Conservation (phyloP, 2,797 vertebrate genomes). For the Sphenopsis melanotis region DNA sequence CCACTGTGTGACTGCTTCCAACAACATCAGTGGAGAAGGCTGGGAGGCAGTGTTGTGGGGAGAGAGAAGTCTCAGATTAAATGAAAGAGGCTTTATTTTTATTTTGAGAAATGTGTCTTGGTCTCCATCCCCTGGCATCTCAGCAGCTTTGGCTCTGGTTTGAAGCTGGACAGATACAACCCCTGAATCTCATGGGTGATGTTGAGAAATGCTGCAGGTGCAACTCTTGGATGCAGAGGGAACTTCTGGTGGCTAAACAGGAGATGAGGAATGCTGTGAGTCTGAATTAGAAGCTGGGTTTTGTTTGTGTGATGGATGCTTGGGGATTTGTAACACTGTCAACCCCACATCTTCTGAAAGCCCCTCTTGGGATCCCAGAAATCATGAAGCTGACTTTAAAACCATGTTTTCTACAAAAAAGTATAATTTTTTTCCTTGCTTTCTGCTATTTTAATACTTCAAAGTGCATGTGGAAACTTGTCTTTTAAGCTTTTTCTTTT, state of each 20-base stretch:
- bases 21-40: no score
- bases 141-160: background rate
- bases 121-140: background rate
- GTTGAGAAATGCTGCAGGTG: background rate
- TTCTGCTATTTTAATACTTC: background rate
- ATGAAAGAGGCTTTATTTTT: background rate
- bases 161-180: background rate
- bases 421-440: background rate
- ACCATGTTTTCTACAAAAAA: background rate
- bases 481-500: background rate
- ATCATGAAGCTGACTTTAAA: background rate
- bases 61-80: background rate
- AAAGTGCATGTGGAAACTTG: background rate
- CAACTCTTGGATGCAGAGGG: background rate
- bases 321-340: background rate
- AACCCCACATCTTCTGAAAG: background rate
- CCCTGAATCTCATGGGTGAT: background rate
- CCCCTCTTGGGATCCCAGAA: background rate
- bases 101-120: background rate
- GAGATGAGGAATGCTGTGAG: background rate
- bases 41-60: background rate
- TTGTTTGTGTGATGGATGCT: background rate
- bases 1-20: background rate
- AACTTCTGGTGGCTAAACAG: background rate
- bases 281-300: background rate